Conservation (phyloP, 2,888 invertebrate genomes). For the Nineta flava region DNA sequence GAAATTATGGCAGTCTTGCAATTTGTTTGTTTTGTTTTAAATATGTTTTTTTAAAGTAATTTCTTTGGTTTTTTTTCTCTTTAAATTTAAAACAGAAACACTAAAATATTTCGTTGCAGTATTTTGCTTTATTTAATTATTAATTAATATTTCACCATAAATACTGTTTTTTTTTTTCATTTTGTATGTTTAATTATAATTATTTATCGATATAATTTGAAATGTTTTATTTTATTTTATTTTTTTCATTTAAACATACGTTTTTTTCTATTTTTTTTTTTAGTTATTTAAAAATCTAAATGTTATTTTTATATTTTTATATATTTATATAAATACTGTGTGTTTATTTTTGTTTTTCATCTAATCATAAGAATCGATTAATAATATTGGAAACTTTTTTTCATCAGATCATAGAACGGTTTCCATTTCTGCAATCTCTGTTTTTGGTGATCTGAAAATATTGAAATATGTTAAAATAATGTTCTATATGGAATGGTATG, state of each 20-base stretch:
- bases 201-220: neutral
- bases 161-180: neutral
- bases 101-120: neutral
- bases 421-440: slow-evolving; percentile 79
- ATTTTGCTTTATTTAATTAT: neutral
- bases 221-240: neutral
- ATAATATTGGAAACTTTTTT: slow-evolving; percentile 2
- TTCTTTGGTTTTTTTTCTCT: neutral
- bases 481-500: too few species aligned
- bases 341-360: neutral
- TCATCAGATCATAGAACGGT: slow-evolving; percentile 65
- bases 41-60: neutral
- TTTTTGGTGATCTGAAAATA: slow-evolving; percentile 37
- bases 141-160: too few species aligned
- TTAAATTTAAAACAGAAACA: too few species aligned
- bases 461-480: too few species aligned
- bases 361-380: slow-evolving; percentile 1
- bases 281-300: too few species aligned
- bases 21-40: neutral
- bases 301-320: neutral
- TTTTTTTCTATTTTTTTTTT: neutral
- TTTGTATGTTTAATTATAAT: neutral
- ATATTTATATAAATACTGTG: neutral
- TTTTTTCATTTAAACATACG: neutral
- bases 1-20: neutral